A percentile compares a stretch with the other conserved stretches of the same genome.
phyloP scores from a whole-genome alignment of 2,113 vertebrate genomes.

The Emydocephalus ijimae region DNA sequence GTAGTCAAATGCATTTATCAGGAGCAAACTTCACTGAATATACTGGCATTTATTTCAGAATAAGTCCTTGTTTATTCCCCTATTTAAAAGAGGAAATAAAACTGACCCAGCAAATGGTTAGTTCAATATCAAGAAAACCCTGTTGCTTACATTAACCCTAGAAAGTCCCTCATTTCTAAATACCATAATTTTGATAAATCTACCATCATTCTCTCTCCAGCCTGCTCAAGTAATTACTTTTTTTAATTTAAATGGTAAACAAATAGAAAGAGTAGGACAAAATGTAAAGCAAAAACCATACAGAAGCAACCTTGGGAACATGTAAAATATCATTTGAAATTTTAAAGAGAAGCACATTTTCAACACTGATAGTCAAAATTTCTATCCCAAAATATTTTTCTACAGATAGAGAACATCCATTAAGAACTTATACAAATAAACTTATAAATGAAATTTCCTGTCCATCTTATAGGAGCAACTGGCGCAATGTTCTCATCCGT shows the following conservation, averaged over 20 bases:
- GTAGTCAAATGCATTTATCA: neutral
- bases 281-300: neutral
- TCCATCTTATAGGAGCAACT: neutral
- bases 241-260: neutral
- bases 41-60: neutral
- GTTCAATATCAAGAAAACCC: neutral
- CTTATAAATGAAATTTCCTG: neutral
- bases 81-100: neutral
- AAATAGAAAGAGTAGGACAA: neutral
- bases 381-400: neutral
- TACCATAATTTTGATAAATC: neutral
- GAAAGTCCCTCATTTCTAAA: neutral
- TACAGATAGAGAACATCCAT: neutral
- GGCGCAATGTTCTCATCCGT: neutral
- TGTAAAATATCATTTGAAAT: neutral
- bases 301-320: neutral
- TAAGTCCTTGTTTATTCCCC: neutral
- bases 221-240: neutral
- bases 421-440: neutral
- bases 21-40: neutral
- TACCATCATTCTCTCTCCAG: neutral
- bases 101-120: neutral
- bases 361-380: neutral
- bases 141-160: neutral
- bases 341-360: neutral